These are phyloP conservation scores for Trachemys scripta DNA, from an alignment of 2,113 vertebrate species.

Conservation along the genomic window DNA sequence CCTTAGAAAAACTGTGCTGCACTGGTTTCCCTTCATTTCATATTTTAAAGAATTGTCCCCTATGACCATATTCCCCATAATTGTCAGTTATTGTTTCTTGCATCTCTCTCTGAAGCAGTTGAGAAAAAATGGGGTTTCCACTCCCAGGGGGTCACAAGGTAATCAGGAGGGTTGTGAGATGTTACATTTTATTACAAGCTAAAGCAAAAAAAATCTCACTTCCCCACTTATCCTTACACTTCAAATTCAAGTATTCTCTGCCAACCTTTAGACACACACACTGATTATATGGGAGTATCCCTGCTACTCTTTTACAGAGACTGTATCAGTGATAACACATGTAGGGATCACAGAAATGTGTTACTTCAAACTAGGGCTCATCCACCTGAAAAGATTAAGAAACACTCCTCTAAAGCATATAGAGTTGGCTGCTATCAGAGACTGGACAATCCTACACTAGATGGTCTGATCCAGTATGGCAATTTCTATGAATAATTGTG, in stretches of 20 bases:
- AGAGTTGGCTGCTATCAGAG: background rate
- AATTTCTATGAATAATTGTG: background rate
- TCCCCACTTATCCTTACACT: background rate
- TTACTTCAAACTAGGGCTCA: background rate
- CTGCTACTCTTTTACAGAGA: too few relatives aligned
- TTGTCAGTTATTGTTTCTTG: background rate
- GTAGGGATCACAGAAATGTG: background rate
- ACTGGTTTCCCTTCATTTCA: rapidly evolving
- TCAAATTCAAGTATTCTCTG: background rate
- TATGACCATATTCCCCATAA: background rate
- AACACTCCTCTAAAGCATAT: background rate
- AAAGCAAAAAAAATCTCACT: background rate
- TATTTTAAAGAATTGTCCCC: background rate
- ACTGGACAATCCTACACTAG: background rate
- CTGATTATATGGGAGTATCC: background rate
- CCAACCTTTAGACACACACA: conserved; percentile 6
- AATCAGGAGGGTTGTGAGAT: background rate
- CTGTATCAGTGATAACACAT: too few relatives aligned
- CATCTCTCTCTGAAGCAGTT: background rate
- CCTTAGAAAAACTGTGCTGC: background rate
- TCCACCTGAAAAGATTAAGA: background rate
- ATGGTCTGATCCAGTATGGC: background rate
- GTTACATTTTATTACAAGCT: background rate
- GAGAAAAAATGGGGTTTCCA: background rate
- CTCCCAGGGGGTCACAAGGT: background rate